Evolutionary conservation across 2,888 invertebrate genomes (phyloP), one percentile per base, ranked within the genome.

Genomic region (Anoplius nigerrimus): DNA sequence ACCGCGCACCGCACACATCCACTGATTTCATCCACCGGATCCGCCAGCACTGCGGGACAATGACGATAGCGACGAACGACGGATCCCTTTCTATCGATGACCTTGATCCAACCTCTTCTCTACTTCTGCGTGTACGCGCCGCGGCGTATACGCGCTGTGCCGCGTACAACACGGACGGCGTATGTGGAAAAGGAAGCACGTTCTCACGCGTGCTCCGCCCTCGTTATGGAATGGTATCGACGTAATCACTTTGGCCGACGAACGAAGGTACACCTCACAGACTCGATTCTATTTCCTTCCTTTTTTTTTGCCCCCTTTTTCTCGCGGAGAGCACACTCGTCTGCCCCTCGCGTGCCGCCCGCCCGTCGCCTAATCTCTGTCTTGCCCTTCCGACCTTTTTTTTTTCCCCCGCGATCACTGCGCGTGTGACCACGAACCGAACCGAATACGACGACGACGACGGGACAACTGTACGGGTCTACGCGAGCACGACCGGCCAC

Each of bases 401-500:
- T 34, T 34, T 34, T 34, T 34, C 34, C 34, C 34, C 11, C 34
- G 34, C 34, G 4, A 3, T 3, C 4, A 11, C 34, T 62, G 72
- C 72, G 67, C 74, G 72, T 56, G 69, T 62, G 51, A 66, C 72
- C 64, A 69, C 60, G 74, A 68, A 34, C 34, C 34, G 34, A 48
- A 20, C 2, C 48, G 48, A 48, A 48, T 16, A 48, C 48, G 48
- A 20, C 48, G 48, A 48, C 46, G 24, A 46, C 58, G 16, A 22
- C 27, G 60, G 66, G 66, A 72, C 64, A 69, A 65, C 63, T 46
- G 64, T 53, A 68, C 65, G 62, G 69, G 74, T 34, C 61, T 55
- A 55, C 67, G 60, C 65, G 66, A 57, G n/a, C 59, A 74, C 76
- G 79, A 79, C 66, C 69, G 72, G 59, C 51, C 65, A 72, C 79